Evolutionary conservation across 1,140 invertebrate species (phyloP), one percentile per base, ranked within the genome.

Genomic region (Scaptomyza graminum): DNA sequence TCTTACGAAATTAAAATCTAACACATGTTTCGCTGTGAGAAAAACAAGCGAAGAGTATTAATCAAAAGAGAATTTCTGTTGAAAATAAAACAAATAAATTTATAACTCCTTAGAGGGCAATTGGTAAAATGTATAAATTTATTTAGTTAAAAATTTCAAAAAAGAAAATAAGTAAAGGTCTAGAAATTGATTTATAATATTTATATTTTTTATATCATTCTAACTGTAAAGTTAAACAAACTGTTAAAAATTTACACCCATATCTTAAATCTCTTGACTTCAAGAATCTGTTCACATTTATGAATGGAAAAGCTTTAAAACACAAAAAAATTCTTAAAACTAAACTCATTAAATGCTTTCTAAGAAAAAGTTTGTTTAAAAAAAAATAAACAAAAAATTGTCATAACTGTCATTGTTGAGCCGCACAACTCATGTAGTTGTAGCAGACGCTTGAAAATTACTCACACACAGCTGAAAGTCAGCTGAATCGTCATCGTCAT

Each of bases 401-500:
- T 65, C 16, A 55, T 22, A 41, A 39, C 25, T 55, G 22, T 13
- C 52, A 25, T 43, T 18, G 5, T 55, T 6, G 16, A 8, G 28
- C 28, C 3, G 28, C 15, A 5, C 12, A 34, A 41, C 11, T 13
- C 8, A 18, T 28, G 28, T 44, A 34, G 12, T 47, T 56, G 34
- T 13, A 63, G 28, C 22, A 15, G 16, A 64, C 7, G 16, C 15
- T 37, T 31, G 28, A 7, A 57, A 57, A 49, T 49, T 25, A 55
- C 43, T 50, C 34, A 18, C 15, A 15, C n/a, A 22, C n/a, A 1
- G 31, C 31, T 34, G n/a, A 46, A 15, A 43, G 54, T 41, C 54
- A 46, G 34, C 12, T 54, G 69, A 65, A 64, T 71, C 31, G 73
- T 72, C 72, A 74, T 65, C 55, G 55, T 50, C 68, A 44, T 71